Base-by-base conservation (phyloP, 2,888 invertebrate genomes). In the Apamea monoglypha region DNA sequence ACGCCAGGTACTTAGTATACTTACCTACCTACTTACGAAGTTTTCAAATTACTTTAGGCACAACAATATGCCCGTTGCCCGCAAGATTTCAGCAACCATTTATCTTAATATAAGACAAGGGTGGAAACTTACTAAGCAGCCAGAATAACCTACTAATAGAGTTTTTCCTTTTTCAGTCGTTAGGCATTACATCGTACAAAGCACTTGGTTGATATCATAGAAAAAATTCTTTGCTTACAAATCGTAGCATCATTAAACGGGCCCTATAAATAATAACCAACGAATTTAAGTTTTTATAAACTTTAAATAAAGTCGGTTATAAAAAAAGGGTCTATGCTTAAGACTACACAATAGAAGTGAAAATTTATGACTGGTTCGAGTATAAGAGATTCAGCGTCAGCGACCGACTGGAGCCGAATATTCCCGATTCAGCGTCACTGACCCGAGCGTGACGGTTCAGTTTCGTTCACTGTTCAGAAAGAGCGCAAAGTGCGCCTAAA, bases 81-180 rank as follows among this genome's bases (percentile, higher is more conserved):
- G 64, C 73, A 81, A 64, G 14, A 53, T 81, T 59, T 40, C 7
- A 40, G 40, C 40, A n/a, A 71, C 63, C 71, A 70, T 78, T 70
- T 70, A 70, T 70, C 36, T 47, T 81, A 81, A 72, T 79, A 81
- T 25, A 29, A 81, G 64, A 72, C n/a, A 53, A 32, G 53, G 29
- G 36, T 40, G 18, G 53, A 36, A 64, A 53, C 50, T 21, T 50
- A 5, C 7, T 14, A 2, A 16, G 63, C 7, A 29, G 3, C 21
- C 21, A 44, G 44, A 56, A 44, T 70, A 63, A 70, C 29, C 32
- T 16, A 56, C 6, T 78, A 80, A 63, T 53, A 53, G 69, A 25
- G 3, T 25, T 5, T 40, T 36, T 6, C 6, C 36, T 63, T 36
- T 25, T 12, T 47, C 1, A 14, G 3, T 47, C 47, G 3, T 47